phyloP scores from a whole-genome alignment of 2,113 vertebrate species.

The Ictalurus punctatus region DNA sequence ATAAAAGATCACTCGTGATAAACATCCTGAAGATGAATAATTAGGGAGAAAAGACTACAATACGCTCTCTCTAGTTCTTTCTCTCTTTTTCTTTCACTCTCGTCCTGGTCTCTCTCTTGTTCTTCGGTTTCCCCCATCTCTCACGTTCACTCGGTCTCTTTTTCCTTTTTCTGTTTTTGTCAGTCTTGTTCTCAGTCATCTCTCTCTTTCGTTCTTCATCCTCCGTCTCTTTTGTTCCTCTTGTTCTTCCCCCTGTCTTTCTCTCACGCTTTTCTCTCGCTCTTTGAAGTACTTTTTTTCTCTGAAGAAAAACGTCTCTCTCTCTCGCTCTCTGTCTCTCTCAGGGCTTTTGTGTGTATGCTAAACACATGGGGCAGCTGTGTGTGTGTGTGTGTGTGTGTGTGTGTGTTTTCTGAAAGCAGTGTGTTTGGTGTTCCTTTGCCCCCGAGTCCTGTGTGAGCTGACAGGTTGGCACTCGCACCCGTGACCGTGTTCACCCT shows the following conservation, averaged over 20 bases:
- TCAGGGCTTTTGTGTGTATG: slow-evolving; percentile 75
- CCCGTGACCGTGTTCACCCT: background rate
- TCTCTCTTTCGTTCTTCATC: background rate
- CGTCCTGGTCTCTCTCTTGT: background rate
- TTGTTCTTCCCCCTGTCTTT: background rate
- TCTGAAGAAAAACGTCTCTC: background rate
- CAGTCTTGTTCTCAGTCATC: background rate
- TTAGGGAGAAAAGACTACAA: background rate
- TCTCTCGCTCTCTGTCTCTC: background rate
- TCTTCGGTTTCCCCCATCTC: background rate
- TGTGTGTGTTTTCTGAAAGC: slow-evolving; percentile 59
- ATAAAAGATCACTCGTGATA: background rate
- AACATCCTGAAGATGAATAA: background rate
- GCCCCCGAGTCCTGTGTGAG: slow-evolving; percentile 17
- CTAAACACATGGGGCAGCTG: slow-evolving; percentile 75
- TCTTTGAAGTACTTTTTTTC: no score
- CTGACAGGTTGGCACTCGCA: slow-evolving; percentile 19
- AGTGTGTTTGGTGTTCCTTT: background rate
- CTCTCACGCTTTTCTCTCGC: background rate
- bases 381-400: slow-evolving; percentile 34
- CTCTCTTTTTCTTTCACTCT: background rate
- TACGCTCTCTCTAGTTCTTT: background rate
- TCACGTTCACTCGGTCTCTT: background rate
- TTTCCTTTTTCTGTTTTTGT: background rate
- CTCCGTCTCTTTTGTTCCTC: background rate